Evolutionary conservation across 2,797 vertebrate genomes (phyloP).

Genomic region (Malacoctenus gilli): DNA sequence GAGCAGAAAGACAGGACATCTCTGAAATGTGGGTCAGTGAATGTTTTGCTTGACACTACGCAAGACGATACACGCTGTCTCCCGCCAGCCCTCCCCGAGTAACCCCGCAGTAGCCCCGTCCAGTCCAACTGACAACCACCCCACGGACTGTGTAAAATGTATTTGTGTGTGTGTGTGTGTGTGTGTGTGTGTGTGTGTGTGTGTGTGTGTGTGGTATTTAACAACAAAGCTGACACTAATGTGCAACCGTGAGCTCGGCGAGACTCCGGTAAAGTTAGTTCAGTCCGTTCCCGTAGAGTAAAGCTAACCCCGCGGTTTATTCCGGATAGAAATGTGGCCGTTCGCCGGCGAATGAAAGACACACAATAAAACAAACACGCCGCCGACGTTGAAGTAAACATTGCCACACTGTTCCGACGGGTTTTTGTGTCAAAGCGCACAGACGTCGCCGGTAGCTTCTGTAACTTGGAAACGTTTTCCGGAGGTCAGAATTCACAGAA

Average conservation of each 20-base stretch:
- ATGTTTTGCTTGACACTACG: conserved; percentile 48
- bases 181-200: too few species aligned
- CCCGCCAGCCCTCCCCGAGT: background rate
- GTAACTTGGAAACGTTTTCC: background rate
- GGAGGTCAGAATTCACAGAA: conserved; percentile 1
- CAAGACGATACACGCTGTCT: conserved; percentile 57
- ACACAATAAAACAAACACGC: conserved; percentile 23
- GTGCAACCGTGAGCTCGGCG: conserved; percentile 3
- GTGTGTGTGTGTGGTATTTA: background rate
- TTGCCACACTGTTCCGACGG: conserved; percentile 36
- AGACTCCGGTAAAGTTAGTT: too few species aligned
- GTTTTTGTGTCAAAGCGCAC: conserved; percentile 24
- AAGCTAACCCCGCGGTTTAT: too few species aligned
- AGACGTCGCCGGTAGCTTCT: conserved; percentile 3
- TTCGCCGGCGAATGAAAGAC: conserved; percentile 20
- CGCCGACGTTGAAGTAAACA: conserved; percentile 62
- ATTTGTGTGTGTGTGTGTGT: too few species aligned
- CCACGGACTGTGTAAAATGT: too few species aligned
- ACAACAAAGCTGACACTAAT: conserved; percentile 20
- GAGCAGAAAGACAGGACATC: conserved; percentile 24
- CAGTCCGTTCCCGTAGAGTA: too few species aligned
- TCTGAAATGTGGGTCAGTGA: conserved; percentile 63
- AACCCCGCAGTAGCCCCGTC: background rate
- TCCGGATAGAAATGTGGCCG: too few species aligned
- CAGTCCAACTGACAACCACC: too few species aligned